A percentile compares a stretch with the other conserved stretches of the same genome.
Evolutionary conservation across 2,113 vertebrate species (phyloP).

Genomic region (Periophthalmodon schlosseri): DNA sequence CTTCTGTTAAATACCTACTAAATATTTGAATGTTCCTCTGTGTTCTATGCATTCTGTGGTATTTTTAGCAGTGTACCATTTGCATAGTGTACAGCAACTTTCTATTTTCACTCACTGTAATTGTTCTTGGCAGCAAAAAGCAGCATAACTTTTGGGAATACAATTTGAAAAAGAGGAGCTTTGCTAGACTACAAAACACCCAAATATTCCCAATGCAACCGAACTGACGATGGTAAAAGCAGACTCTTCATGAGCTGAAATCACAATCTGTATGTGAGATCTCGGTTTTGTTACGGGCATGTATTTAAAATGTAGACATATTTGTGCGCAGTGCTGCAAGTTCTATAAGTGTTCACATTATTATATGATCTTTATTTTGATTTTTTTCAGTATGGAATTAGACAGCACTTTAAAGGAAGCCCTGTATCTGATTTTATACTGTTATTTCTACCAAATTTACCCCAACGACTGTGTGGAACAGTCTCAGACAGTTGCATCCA

Average conservation of each 20-base stretch:
- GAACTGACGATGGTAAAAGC: conserved; percentile 8
- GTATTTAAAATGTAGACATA: not conserved
- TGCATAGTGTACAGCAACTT: not conserved
- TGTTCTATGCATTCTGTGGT: not conserved
- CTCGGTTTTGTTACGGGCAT: not conserved
- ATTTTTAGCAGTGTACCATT: not conserved
- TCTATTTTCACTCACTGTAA: not conserved
- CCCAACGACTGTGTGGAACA: no score
- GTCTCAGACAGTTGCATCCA: no score
- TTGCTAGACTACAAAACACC: not conserved
- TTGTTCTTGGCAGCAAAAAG: not conserved
- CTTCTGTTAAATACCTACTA: not conserved
- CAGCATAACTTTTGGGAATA: not conserved
- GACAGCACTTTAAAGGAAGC: no score
- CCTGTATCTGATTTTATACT: no score
- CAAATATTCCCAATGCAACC: conserved; percentile 18
- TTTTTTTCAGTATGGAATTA: no score
- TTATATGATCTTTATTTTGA: no score
- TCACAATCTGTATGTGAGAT: not conserved
- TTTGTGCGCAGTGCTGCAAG: not conserved
- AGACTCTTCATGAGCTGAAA: not conserved
- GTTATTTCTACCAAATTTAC: no score
- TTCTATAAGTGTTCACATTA: no score
- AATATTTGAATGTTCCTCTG: not conserved
- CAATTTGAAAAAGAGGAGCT: conserved; percentile 10